Evolutionary conservation across 2,888 invertebrate species (phyloP).

Genomic region (Hofmannophila pseudospretella): DNA sequence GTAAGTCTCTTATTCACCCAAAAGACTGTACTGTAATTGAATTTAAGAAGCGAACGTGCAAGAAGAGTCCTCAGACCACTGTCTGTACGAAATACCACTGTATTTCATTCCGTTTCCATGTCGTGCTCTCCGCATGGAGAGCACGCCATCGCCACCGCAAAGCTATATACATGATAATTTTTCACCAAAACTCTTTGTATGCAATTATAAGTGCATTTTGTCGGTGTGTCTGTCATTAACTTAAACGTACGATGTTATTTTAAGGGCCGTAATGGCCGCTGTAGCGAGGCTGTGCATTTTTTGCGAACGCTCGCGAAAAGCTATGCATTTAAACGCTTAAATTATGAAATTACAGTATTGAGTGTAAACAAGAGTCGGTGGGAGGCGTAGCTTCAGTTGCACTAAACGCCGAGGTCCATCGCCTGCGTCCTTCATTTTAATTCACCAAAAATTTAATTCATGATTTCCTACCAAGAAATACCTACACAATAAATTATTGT

Average conservation of each 20-base stretch:
- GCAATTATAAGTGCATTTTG: constrained; percentile 76
- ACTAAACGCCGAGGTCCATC: constrained; percentile 10
- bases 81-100: too few species aligned
- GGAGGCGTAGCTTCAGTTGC: constrained; percentile 20
- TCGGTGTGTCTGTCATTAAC: constrained; percentile 75
- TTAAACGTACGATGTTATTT: constrained; percentile 78
- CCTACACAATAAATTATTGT: too few species aligned
- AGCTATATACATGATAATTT: constrained; percentile 64
- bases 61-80: background rate
- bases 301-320: constrained; percentile 68
- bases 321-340: constrained; percentile 77
- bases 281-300: constrained; percentile 61
- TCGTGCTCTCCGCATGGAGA: too few species aligned
- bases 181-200: constrained; percentile 73
- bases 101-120: constrained; percentile 12
- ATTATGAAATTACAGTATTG: constrained; percentile 76
- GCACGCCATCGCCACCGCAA: constrained; percentile 27
- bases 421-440: background rate
- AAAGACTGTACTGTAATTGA: background rate
- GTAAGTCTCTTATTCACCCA: too few species aligned
- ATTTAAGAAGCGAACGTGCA: background rate
- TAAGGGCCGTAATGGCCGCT: constrained; percentile 72
- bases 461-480: too few species aligned
- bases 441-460: background rate
- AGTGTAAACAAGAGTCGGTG: constrained; percentile 60